Evolutionary conservation across 92 coral and sea anemone species (phyloP), one percentile per base, ranked within the genome.

Genomic region (Actinostola sp.): DNA sequence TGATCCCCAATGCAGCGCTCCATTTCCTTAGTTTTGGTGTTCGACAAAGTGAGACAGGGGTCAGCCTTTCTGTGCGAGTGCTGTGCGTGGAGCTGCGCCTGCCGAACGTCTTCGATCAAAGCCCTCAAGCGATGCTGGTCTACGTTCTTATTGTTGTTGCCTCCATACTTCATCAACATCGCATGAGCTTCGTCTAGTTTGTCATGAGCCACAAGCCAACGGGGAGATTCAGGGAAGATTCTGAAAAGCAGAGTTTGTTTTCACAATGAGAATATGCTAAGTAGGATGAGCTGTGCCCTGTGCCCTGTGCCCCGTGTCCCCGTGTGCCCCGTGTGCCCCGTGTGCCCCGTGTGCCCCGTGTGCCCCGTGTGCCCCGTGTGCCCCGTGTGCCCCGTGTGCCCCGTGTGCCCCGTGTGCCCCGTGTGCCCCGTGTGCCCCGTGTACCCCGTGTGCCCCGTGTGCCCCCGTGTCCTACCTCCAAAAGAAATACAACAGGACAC

Each of bases 161-260:
- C 70, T 26, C 78, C 85, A 56, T 48, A 82, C 33, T 67, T 87
- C 78, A 72, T 59, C 32, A 87, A 70, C 63, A 72, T 54, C 9
- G 15, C 64, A 51, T 66, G 82, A 21, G 92, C 85, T 27, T 70
- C 82, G 5, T 87, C 82, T 13, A 87, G 68, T 3, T 76, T 76
- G 14, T 80, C 74, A 4, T 83, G 84, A 51, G 84, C 51, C 27
- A 87, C 71, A 33, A 87, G 72, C 92, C 92, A 87, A 29, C 92
- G 81, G 41, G 86, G 67, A 45, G 92, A 87, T 73, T 87, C 92
- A 1, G 92, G 92, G 49, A 86, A 65, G 14, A 76, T 54, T 29
- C 89, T 84, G 23, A 15, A 41, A 38, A 39, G 21, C 2, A 54
- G 11, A 36, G 17, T 27, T 29, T 39, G 6, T 33, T 30, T 62